A percentile compares a stretch with the other conserved stretches of the same genome.
Conservation (phyloP, 2,113 vertebrate species). For the Heterocephalus glaber region DNA sequence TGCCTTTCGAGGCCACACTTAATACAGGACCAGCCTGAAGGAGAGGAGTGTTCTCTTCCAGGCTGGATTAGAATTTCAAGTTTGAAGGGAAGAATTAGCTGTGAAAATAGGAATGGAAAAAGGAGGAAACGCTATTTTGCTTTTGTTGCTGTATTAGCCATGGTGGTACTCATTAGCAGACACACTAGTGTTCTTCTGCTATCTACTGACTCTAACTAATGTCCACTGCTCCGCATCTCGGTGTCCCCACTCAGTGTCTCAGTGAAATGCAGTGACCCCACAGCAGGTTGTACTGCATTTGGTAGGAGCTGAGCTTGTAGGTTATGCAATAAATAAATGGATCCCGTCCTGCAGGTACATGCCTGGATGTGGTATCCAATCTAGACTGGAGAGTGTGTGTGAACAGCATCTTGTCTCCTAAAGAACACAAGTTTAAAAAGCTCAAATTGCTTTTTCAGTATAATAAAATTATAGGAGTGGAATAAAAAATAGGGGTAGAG, state of each 20-base stretch:
- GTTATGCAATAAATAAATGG: not conserved
- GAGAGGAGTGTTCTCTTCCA: not conserved
- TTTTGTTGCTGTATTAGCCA: not conserved
- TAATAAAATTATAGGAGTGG: not conserved
- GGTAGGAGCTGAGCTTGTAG: not conserved
- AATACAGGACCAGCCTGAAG: not conserved
- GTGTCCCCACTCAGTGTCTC: not conserved
- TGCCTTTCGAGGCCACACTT: not conserved
- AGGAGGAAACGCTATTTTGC: not conserved
- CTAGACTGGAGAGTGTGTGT: not conserved
- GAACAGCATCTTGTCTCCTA: not conserved
- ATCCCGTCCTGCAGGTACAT: too few species aligned
- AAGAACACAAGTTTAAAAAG: not conserved
- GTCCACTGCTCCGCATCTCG: not conserved
- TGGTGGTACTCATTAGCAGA: not conserved
- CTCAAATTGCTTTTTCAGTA: not conserved
- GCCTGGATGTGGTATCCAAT: fast-evolving
- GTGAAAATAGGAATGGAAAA: not conserved
- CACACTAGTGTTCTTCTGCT: not conserved
- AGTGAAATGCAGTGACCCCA: not conserved
- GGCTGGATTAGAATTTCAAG: not conserved
- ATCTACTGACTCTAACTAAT: not conserved
- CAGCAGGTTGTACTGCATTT: not conserved
- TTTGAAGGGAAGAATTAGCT: not conserved
- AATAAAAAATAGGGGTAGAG: too few species aligned